A percentile compares a stretch with the other conserved stretches of the same genome.
Conservation (phyloP, 2,888 invertebrate genomes). For the Tinea trinotella region DNA sequence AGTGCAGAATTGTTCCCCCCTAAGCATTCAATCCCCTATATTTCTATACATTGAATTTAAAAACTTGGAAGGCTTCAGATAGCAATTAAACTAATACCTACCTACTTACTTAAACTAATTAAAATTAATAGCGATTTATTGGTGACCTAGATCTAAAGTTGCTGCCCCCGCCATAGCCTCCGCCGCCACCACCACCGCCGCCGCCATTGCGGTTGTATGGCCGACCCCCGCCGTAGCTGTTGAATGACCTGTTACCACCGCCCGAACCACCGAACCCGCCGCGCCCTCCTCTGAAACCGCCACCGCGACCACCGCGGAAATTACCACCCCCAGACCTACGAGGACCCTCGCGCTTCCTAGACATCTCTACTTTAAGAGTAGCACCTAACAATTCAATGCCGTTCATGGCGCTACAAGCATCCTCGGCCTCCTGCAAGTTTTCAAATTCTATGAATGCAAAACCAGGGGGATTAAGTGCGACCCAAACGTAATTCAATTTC, state of each 20-base stretch:
- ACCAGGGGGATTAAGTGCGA: slow-evolving; percentile 94
- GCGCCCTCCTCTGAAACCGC: slow-evolving; percentile 56
- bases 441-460: slow-evolving; percentile 96
- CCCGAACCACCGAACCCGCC: slow-evolving; percentile 52
- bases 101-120: slow-evolving; percentile 48
- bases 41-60: slow-evolving; percentile 60
- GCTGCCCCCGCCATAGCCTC: slow-evolving; percentile 55
- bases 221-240: slow-evolving; percentile 66
- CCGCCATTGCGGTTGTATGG: slow-evolving; percentile 69
- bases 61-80: slow-evolving; percentile 71
- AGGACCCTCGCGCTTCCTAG: slow-evolving; percentile 83
- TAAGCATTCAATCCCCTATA: slow-evolving; percentile 63
- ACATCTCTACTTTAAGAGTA: slow-evolving; percentile 90
- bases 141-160: slow-evolving; percentile 70
- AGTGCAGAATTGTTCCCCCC: slow-evolving; percentile 44
- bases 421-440: slow-evolving; percentile 89
- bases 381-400: slow-evolving; percentile 90
- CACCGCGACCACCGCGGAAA: slow-evolving; percentile 63
- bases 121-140: slow-evolving; percentile 58
- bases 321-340: slow-evolving; percentile 75
- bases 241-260: slow-evolving; percentile 63
- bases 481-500: slow-evolving; percentile 93
- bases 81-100: slow-evolving; percentile 70
- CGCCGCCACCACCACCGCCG: slow-evolving; percentile 53
- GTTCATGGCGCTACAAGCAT: slow-evolving; percentile 90